Conservation (phyloP, 2,888 invertebrate species). For the Desoria tigrina region DNA sequence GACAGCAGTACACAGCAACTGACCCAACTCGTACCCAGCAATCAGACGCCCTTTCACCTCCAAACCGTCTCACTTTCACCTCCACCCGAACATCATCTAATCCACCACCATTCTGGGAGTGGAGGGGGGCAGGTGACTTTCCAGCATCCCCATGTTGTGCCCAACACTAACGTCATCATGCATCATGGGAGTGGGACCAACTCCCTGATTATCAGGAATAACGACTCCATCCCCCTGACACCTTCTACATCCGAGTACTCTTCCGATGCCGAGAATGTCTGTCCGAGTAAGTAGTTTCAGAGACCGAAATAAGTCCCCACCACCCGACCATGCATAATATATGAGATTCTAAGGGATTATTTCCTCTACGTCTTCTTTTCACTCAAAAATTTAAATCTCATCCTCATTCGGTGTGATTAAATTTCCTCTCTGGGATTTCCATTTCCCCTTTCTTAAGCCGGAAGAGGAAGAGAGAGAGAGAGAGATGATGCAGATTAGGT, state of each 20-base stretch:
- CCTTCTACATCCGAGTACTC: slow-evolving; percentile 74
- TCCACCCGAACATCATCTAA: slow-evolving; percentile 37
- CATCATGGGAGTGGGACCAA: slow-evolving; percentile 34
- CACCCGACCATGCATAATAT: too few species aligned
- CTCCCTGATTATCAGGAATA: slow-evolving; percentile 37
- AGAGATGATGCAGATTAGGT: too few species aligned
- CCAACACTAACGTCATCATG: slow-evolving; percentile 44
- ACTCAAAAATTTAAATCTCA: too few species aligned
- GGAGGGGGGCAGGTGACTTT: background rate
- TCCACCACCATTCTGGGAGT: slow-evolving; percentile 27
- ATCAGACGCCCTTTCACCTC: slow-evolving; percentile 43
- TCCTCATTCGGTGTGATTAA: too few species aligned
- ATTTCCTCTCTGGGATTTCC: too few species aligned
- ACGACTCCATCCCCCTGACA: slow-evolving; percentile 58
- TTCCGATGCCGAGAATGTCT: slow-evolving; percentile 70
- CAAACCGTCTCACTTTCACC: slow-evolving; percentile 41
- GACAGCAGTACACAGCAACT: slow-evolving; percentile 32
- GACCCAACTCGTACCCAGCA: slow-evolving; percentile 44
- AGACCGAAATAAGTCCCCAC: background rate
- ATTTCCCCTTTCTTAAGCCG: too few species aligned
- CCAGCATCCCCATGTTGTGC: slow-evolving; percentile 30
- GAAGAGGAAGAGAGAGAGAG: too few species aligned
- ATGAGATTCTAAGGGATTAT: too few species aligned
- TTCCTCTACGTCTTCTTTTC: too few species aligned
- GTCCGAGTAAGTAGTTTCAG: slow-evolving; percentile 57